Evolutionary conservation across 53 echinoderm and acorn worm genomes (phyloP), one percentile per base, ranked within the genome.

Genomic region (Pentamera pediparva): DNA sequence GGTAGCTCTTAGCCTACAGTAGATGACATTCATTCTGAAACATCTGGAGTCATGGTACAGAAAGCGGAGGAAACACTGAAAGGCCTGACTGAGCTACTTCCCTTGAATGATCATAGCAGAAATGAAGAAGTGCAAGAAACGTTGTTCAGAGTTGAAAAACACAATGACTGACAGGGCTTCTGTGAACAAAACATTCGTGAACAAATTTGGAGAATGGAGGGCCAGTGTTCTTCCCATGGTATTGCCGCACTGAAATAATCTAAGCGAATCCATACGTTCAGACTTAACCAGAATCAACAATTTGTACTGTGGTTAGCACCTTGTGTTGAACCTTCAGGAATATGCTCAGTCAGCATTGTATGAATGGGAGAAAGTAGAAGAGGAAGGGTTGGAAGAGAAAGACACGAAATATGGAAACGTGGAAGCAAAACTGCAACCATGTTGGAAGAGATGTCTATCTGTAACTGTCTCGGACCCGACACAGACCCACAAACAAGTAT

Each of bases 401-500:
- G 29, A 25, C 45, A 47, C 26, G 28, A 22, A n/a, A 19, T 43
- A 13, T 43, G 70, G 32, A 70, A 12, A 26, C 45, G 47, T 45
- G 70, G 70, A 11, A 63, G 22, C 4, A 65, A 79, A 31, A 63
- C 74, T 22, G 79, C 85, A 60, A 62, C 79, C 7, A 37, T 85
- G 53, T 22, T 61, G 7, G 75, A 79, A 22, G 85, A 79, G 11
- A 19, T 62, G 43, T 58, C 35, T 5, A 56, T 84, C 3, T 84
- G 79, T 50, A 64, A 69, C 4, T 37, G 50, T 33, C 79, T 71
- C 60, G 84, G 78, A 29, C 84, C 84, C 20, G 84, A 84, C 49
- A 73, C 78, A 20, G 60, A 84, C 52, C 78, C 79, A 49, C 61
- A 79, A 71, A 36, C 70, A 15, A 79, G 22, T 83, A 53, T 37